Evolutionary conservation across 2,888 invertebrate species (phyloP), one percentile per base, ranked within the genome.

Genomic region (Xiphydria camelus): DNA sequence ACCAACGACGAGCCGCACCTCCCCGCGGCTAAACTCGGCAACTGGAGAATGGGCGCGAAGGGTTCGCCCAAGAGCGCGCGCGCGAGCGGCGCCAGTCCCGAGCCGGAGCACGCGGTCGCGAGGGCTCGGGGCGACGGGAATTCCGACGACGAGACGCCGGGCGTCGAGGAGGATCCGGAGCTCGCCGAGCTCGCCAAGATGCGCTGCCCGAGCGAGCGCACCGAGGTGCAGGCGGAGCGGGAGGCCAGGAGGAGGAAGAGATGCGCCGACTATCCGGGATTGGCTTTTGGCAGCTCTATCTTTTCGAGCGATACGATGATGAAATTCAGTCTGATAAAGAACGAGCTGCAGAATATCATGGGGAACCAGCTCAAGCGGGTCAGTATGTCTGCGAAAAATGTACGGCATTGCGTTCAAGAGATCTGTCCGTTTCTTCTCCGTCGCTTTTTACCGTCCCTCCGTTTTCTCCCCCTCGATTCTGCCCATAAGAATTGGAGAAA

Each of bases 251-350:
- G 85, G 47, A 82, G 89, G 62, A 81, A 88, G 62, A 82, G 92
- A 76, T 93, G 93, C 77, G 88, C 92, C 26, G 94, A 94, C 74
- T 94, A 94, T 78, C 94, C 94, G 0, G 94, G 94, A 19, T 78
- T 94, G 47, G 93, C 93, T 1, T 92, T 94, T 73, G 93, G 91
- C 39, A 87, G 89, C 61, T 93, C 93, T 53, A 89, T 94, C 72
- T 94, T 94, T 79, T 94, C 93, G 71, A 94, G 95, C 45, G 95
- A 94, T 75, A 95, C 96, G 6, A 88, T 96, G 87, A 95, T 97
- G 90, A 96, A 95, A 81, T 95, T 96, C 78, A 92, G 90, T 76
- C 88, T 97, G 61, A 97, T 97, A 75, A 88, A 89, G 76, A 96
- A 96, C 77, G 97, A 97, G 81, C 84, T 97, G 75, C 94, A 95